Evolutionary conservation across 2,113 vertebrate species (phyloP).

Genomic region (Desmodus rotundus): DNA sequence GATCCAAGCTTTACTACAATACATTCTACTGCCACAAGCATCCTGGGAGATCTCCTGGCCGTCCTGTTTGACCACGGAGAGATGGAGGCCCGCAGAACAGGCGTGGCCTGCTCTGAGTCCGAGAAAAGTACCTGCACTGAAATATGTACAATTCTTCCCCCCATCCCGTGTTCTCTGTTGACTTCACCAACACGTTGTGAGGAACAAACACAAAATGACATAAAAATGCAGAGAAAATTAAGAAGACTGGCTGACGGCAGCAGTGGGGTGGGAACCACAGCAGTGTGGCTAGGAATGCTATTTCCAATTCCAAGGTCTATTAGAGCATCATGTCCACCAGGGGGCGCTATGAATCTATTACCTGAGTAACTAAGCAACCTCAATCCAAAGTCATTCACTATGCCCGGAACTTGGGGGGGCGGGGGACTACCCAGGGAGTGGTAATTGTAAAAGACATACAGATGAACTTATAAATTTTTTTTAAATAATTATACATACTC

Average conservation of each 20-base stretch:
- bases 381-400: background rate
- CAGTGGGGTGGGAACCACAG: background rate
- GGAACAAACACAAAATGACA: background rate
- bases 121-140: background rate
- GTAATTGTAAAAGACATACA: background rate
- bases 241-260: background rate
- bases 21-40: background rate
- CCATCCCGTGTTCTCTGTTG: background rate
- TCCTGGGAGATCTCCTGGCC: no score
- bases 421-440: rapidly evolving
- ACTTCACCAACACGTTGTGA: background rate
- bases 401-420: rapidly evolving
- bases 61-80: rapidly evolving
- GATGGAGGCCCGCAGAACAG: background rate
- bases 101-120: rapidly evolving
- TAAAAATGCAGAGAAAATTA: background rate
- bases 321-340: background rate
- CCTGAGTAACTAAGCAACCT: background rate
- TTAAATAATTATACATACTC: background rate
- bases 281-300: rapidly evolving
- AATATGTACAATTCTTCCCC: background rate
- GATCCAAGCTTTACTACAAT: background rate
- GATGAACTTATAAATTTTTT: background rate
- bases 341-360: background rate
- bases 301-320: background rate